Conservation (phyloP, 1,140 invertebrate genomes). For the Papilio machaon region DNA sequence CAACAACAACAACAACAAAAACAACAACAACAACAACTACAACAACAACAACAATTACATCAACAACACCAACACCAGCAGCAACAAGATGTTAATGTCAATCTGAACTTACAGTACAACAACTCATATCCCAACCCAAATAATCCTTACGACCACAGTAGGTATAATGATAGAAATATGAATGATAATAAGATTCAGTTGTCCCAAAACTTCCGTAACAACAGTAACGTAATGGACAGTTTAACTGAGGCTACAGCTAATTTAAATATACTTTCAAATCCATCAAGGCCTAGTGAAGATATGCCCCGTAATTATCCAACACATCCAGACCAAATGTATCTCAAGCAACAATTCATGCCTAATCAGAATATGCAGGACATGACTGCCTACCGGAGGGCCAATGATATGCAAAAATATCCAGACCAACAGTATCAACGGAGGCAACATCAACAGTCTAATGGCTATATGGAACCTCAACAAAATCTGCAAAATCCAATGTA, state of each 20-base stretch:
- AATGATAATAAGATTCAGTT: conserved; percentile 62
- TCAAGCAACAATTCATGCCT: conserved; percentile 58
- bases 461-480: conserved; percentile 67
- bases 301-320: conserved; percentile 57
- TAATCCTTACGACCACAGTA: conserved; percentile 63
- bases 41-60: conserved; percentile 53
- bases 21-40: conserved; percentile 53
- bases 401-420: conserved; percentile 67
- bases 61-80: conserved; percentile 51
- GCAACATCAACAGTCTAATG: conserved; percentile 64
- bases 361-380: conserved; percentile 62
- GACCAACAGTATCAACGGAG: conserved; percentile 51
- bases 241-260: conserved; percentile 73
- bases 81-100: conserved; percentile 53
- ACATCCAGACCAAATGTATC: conserved; percentile 58
- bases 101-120: conserved; percentile 60
- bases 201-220: conserved; percentile 60
- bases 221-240: conserved; percentile 65
- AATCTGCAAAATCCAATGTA: conserved; percentile 60
- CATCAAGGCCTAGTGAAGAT: conserved; percentile 58
- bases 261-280: conserved; percentile 68
- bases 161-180: conserved; percentile 59
- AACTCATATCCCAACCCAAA: conserved; percentile 65
- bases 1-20: conserved; percentile 47
- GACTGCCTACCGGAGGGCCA: conserved; percentile 59